Base-by-base conservation (phyloP, 92 coral and sea anemone species). In the Phenganax stokvisi region DNA sequence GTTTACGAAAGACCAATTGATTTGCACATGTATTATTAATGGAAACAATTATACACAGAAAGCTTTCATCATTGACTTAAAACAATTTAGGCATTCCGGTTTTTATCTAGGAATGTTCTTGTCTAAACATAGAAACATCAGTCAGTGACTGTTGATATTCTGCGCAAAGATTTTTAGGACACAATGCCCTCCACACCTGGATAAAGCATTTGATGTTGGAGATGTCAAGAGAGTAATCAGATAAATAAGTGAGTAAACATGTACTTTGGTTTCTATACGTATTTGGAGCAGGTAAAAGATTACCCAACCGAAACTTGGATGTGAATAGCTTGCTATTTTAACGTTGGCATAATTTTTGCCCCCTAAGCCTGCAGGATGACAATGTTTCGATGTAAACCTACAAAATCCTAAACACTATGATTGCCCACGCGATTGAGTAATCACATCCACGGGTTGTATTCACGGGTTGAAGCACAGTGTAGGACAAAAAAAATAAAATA, bases 51-150 rank as follows among this genome's bases (percentile, higher is more conserved):
- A 51, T 53, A 54, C n/a, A 17, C 58, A 51, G 51, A 47, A n/a
- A 79, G 83, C 74, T 79, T 63, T 79, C 83, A 79, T 61, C 83
- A 62, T 79, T 20, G 71, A 79, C 16, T 79, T 62, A 62, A 20
- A 62, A 79, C 16, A 30, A 71, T 71, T 71, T 47, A 52, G 8
- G 29, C 56, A 51, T 79, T 79, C 68, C 74, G 53, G 55, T 68
- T 10, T 79, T 54, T 79, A 60, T 77, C 59, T 52, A 25, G 83
- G 68, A 37, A 62, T 79, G 83, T 64, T 79, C 55, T 52, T 54
- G 83, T 54, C 83, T 79, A 79, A 79, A 79, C 83, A 79, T 79
- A 79, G 83, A 52, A 37, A 73, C 68, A 52, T 79, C 83, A 60
- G 51, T 62, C 83, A 79, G 61, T 73, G 67, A 53, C 30, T 54